Percentiles rank a stretch among this genome's conserved stretches.
These are phyloP conservation scores for Platyscelio sp. DNA, from an alignment of 2,888 invertebrate genomes.

Conservation along the genomic window DNA sequence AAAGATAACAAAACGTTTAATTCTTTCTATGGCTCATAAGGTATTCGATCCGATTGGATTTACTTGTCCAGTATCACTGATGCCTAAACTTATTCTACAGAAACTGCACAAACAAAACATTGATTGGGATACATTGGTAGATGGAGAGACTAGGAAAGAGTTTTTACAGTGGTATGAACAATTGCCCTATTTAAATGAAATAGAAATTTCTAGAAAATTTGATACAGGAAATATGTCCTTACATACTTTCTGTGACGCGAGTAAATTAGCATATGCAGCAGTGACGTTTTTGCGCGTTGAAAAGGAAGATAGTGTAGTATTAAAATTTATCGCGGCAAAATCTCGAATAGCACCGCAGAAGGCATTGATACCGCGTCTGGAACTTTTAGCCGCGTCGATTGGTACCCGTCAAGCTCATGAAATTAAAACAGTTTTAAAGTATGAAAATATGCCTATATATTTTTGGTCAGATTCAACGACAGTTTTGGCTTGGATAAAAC, in stretches of 20 bases:
- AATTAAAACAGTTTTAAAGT: slow-evolving; percentile 25
- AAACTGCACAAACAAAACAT: neutral
- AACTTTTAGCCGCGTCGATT: slow-evolving; percentile 77
- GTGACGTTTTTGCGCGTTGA: slow-evolving; percentile 47
- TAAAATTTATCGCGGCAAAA: slow-evolving; percentile 73
- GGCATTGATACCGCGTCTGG: slow-evolving; percentile 77
- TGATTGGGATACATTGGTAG: slow-evolving; percentile 62
- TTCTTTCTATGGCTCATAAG: slow-evolving; percentile 67
- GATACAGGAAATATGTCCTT: slow-evolving; percentile 56
- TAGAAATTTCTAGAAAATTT: slow-evolving; percentile 70
- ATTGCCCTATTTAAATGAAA: slow-evolving; percentile 29
- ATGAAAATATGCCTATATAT: slow-evolving; percentile 40
- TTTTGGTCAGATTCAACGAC: slow-evolving; percentile 78
- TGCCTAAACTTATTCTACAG: slow-evolving; percentile 54
- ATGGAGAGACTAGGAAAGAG: slow-evolving; percentile 11
- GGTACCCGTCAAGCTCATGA: slow-evolving; percentile 67
- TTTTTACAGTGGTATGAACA: slow-evolving; percentile 38
- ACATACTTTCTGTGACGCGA: slow-evolving; percentile 77
- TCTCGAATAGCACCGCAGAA: slow-evolving; percentile 76
- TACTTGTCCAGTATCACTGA: slow-evolving; percentile 57
- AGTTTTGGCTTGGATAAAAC: slow-evolving; percentile 75
- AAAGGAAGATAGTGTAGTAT: neutral
- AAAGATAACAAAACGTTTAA: slow-evolving; percentile 63
- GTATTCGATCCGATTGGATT: slow-evolving; percentile 72
- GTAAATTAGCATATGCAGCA: slow-evolving; percentile 75